A percentile compares a stretch with the other conserved stretches of the same genome.
Conservation (phyloP, 2,888 invertebrate species). For the Cheilosia soror region DNA sequence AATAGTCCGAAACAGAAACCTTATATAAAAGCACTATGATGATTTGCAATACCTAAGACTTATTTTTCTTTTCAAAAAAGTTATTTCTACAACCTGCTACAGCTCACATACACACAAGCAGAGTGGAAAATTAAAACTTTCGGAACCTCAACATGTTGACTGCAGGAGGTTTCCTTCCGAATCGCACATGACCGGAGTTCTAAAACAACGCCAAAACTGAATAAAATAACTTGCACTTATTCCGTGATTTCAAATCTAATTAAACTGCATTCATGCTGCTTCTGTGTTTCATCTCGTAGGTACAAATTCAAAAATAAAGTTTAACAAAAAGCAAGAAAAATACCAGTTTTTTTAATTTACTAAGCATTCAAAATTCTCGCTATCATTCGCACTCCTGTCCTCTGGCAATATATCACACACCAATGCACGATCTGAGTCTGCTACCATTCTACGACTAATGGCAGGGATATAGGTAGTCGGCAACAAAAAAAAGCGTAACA, state of each 20-base stretch:
- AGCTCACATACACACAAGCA: too few relatives aligned
- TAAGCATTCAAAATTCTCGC: conserved; percentile 34
- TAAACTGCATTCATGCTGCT: not conserved
- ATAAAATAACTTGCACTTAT: not conserved
- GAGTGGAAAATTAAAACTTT: too few relatives aligned
- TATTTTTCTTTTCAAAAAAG: too few relatives aligned
- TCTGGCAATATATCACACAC: conserved; percentile 6
- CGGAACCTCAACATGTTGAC: too few relatives aligned
- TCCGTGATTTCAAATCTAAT: conserved; percentile 3
- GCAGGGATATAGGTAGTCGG: conserved; percentile 30
- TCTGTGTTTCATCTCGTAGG: not conserved
- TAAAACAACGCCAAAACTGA: not conserved
- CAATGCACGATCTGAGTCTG: not conserved
- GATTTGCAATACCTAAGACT: too few relatives aligned
- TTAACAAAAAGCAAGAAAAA: conserved; percentile 10
- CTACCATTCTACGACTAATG: conserved; percentile 23
- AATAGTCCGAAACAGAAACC: too few relatives aligned
- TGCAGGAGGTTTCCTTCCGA: too few relatives aligned
- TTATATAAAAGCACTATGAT: too few relatives aligned
- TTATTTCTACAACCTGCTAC: too few relatives aligned
- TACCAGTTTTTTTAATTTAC: conserved; percentile 45
- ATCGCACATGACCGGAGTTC: too few relatives aligned
- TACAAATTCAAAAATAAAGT: too few relatives aligned
- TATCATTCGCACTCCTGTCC: conserved; percentile 34
- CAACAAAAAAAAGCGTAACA: conserved; percentile 2